phyloP scores from a whole-genome alignment of 30 jellyfish, hydroid and myxozoan genomes.

The Pelagia noctiluca region DNA sequence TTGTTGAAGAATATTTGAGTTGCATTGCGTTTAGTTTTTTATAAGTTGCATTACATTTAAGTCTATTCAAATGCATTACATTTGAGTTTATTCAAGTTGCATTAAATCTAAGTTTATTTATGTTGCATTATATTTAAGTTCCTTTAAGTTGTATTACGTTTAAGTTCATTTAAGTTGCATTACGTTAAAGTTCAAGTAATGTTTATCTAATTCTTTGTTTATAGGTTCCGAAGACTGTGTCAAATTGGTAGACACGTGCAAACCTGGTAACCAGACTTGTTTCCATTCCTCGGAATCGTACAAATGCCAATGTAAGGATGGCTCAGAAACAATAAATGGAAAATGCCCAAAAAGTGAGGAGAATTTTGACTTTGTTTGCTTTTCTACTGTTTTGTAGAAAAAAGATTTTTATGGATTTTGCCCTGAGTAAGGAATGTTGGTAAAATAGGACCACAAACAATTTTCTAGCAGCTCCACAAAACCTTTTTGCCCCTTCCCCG shows the following conservation, averaged over 20 bases:
- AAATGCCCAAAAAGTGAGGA: slow-evolving; percentile 54
- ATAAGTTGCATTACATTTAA: not conserved
- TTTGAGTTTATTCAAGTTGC: not conserved
- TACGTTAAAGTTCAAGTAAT: not conserved
- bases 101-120: not conserved
- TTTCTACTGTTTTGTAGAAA: no score
- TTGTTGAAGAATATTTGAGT: no score
- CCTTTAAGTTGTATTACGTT: not conserved
- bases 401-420: not conserved
- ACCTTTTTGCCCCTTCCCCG: not conserved
- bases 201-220: not conserved
- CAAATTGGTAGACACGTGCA: slow-evolving; percentile 30
- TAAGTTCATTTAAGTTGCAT: not conserved
- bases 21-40: no score
- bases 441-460: not conserved
- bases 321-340: slow-evolving; percentile 32
- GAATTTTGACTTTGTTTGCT: no score
- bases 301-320: slow-evolving; percentile 59
- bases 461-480: not conserved
- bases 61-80: not conserved
- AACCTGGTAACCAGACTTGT: slow-evolving; percentile 52
- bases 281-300: slow-evolving; percentile 34
- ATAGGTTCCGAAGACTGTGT: slow-evolving; percentile 38
- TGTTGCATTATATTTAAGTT: not conserved
- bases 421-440: not conserved